These are phyloP conservation scores for Tineola bisselliella DNA, from an alignment of 2,888 invertebrate genomes.

Conservation along the genomic window DNA sequence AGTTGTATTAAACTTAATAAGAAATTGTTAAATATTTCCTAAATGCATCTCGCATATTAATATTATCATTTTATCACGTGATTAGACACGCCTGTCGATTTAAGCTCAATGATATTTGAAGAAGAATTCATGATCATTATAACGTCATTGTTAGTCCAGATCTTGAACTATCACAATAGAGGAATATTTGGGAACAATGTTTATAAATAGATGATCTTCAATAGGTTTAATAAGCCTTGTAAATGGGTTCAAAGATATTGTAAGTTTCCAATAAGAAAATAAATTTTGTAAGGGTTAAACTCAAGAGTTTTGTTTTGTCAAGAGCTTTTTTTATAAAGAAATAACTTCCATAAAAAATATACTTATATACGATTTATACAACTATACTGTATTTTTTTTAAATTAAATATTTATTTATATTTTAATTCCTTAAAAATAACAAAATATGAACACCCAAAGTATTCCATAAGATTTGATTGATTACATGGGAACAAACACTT, in stretches of 20 bases:
- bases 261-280: slow-evolving; percentile 7
- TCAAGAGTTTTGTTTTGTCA: neutral
- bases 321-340: no score
- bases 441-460: no score
- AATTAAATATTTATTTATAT: no score
- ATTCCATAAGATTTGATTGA: no score
- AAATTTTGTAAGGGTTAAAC: neutral
- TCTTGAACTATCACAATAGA: neutral
- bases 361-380: no score
- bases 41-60: no score
- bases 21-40: no score
- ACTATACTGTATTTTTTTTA: no score
- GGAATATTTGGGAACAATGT: slow-evolving; percentile 5
- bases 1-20: no score
- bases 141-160: slow-evolving; percentile 12
- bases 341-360: no score
- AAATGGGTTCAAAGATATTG: neutral
- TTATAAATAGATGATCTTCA: slow-evolving; percentile 8
- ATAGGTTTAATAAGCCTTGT: slow-evolving; percentile 3
- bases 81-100: slow-evolving; percentile 11
- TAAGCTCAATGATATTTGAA: neutral
- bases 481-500: no score
- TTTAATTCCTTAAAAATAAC: no score
- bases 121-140: slow-evolving; percentile 10
- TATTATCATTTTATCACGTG: neutral